Conservation (phyloP, 2,113 vertebrate genomes). For the Pyxicephalus adspersus region DNA sequence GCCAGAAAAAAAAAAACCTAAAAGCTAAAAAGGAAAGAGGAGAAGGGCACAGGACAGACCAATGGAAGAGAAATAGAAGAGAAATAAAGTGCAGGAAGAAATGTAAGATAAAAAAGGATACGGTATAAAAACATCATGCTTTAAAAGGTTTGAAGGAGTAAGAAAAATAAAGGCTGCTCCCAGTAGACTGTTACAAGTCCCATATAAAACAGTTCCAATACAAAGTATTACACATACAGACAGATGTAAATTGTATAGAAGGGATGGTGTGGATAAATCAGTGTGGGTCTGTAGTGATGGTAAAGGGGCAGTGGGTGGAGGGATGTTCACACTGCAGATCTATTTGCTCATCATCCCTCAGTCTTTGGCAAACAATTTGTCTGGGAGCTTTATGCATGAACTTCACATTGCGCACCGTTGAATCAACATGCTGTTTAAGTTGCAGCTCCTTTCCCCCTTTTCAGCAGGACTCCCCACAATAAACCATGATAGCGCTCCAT, state of each 20-base stretch:
- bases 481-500: conserved; percentile 56
- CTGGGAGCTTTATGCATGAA: conserved; percentile 79
- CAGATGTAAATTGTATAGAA: not conserved
- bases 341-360: conserved; percentile 60
- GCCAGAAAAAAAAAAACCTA: not conserved
- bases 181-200: no score
- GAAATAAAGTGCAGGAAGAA: no score
- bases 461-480: conserved; percentile 63
- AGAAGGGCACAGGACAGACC: not conserved
- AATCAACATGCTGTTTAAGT: conserved; percentile 68
- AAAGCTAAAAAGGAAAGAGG: not conserved
- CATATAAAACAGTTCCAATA: not conserved
- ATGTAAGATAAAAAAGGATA: no score
- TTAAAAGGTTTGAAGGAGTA: no score
- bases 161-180: no score
- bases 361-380: conserved; percentile 74
- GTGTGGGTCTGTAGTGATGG: not conserved
- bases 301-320: conserved; percentile 22
- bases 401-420: conserved; percentile 71
- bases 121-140: no score
- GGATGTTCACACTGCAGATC: conserved; percentile 43
- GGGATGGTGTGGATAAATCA: not conserved
- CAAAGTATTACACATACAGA: not conserved
- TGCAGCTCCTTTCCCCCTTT: conserved; percentile 26
- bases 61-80: not conserved